Evolutionary conservation across 2,113 vertebrate genomes (phyloP).

Genomic region (Oncorhynchus masou): DNA sequence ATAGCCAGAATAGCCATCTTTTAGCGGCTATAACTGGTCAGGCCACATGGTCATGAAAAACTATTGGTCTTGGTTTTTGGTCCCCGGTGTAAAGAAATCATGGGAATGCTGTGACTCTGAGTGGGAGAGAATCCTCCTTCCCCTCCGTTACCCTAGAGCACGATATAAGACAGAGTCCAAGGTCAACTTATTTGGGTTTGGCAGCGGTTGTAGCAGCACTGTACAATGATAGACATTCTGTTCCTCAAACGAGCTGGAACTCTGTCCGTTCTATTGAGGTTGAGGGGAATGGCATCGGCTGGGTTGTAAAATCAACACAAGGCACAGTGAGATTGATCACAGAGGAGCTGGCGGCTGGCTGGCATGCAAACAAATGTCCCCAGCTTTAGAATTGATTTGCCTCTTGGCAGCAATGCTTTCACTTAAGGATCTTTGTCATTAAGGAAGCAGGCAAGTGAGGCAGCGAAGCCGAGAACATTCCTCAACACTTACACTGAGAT

Average conservation of each 20-base stretch:
- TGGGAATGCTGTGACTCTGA: not conserved
- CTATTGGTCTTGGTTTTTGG: not conserved
- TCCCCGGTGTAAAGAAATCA: not conserved
- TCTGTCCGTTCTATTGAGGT: not conserved
- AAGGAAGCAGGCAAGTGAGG: not conserved
- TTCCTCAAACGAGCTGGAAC: not conserved
- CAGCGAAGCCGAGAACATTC: not conserved
- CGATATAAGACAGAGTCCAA: not conserved
- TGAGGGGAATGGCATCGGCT: not conserved
- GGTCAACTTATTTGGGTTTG: not conserved
- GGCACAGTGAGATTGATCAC: slow-evolving; percentile 7
- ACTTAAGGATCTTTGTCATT: not conserved
- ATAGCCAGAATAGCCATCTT: no score
- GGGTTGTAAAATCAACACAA: not conserved
- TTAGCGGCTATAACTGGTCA: no score
- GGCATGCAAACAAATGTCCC: not conserved
- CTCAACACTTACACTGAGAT: no score
- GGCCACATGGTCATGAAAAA: not conserved
- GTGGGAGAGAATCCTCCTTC: not conserved
- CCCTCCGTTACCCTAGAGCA: not conserved
- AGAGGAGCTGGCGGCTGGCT: not conserved
- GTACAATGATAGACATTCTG: not conserved
- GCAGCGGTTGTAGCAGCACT: not conserved
- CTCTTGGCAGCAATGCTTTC: not conserved
- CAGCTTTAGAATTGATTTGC: slow-evolving; percentile 1